Evolutionary conservation across 2,797 vertebrate genomes (phyloP).

Genomic region (Tokudaia tokunoshimensis): DNA sequence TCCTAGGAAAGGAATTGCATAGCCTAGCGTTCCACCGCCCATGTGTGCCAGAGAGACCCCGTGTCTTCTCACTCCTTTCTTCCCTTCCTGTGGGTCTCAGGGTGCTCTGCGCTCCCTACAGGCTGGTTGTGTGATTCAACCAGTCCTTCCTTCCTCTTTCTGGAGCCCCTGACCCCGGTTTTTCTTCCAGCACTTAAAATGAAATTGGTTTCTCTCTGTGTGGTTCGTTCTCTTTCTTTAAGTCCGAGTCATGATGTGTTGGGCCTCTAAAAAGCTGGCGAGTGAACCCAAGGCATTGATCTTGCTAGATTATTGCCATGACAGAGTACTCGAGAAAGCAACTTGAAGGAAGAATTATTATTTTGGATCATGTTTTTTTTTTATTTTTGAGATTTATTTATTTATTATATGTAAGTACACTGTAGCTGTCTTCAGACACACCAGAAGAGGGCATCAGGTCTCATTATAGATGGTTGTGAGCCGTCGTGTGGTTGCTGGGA

Average conservation of each 20-base stretch:
- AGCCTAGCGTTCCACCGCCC: not conserved
- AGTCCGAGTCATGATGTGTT: not conserved
- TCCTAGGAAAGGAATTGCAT: not conserved
- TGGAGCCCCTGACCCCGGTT: not conserved
- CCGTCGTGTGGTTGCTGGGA: too few relatives aligned
- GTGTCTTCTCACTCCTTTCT: conserved; percentile 11
- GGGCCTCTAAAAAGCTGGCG: not conserved
- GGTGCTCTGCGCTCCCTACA: not conserved
- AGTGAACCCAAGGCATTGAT: not conserved
- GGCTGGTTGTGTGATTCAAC: not conserved
- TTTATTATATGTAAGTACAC: too few relatives aligned
- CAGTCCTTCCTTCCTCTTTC: conserved; percentile 34
- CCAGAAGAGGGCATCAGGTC: too few relatives aligned
- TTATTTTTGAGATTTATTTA: too few relatives aligned
- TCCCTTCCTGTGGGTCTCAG: not conserved
- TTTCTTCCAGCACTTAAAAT: not conserved
- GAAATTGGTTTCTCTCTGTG: not conserved
- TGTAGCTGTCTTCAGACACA: too few relatives aligned
- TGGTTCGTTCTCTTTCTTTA: not conserved
- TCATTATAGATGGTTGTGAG: too few relatives aligned
- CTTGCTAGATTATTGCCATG: not conserved
- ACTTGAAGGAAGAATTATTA: not conserved
- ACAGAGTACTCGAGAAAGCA: not conserved
- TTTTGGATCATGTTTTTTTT: not conserved
- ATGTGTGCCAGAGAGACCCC: not conserved